phyloP scores from a whole-genome alignment of 2,113 vertebrate genomes.

The Periophthalmodon schlosseri region DNA sequence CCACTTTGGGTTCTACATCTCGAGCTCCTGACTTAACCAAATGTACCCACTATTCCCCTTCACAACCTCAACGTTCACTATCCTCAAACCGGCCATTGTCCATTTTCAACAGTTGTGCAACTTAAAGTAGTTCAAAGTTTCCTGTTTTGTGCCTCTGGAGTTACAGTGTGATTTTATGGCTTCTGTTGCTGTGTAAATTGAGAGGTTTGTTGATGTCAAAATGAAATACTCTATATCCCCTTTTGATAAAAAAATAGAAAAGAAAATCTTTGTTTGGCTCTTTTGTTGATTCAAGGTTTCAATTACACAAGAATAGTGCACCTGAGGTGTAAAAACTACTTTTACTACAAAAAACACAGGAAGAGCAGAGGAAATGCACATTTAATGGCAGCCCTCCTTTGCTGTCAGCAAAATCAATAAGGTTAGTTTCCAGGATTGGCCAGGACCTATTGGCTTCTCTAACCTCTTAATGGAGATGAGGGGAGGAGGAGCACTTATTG shows the following conservation, averaged over 20 bases:
- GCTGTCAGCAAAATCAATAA: constrained; percentile 69
- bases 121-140: constrained; percentile 81
- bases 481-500: constrained; percentile 72
- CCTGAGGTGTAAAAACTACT: not conserved
- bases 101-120: constrained; percentile 76
- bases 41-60: not conserved
- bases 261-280: constrained; percentile 43
- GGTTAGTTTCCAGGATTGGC: constrained; percentile 56
- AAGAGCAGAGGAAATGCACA: constrained; percentile 49
- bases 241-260: constrained; percentile 69
- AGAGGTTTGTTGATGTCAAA: constrained; percentile 93
- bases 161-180: constrained; percentile 84
- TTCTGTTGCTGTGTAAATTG: constrained; percentile 93
- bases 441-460: constrained; percentile 69
- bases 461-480: constrained; percentile 75
- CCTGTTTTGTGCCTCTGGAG: constrained; percentile 95
- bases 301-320: not conserved
- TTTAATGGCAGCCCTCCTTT: constrained; percentile 59
- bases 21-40: not conserved
- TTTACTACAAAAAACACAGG: not conserved
- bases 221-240: constrained; percentile 93
- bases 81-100: constrained; percentile 71
- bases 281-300: constrained; percentile 29
- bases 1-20: constrained; percentile 18
- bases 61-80: constrained; percentile 78